Conservation (phyloP, 2,888 invertebrate genomes). For the Drosophila longiperda region DNA sequence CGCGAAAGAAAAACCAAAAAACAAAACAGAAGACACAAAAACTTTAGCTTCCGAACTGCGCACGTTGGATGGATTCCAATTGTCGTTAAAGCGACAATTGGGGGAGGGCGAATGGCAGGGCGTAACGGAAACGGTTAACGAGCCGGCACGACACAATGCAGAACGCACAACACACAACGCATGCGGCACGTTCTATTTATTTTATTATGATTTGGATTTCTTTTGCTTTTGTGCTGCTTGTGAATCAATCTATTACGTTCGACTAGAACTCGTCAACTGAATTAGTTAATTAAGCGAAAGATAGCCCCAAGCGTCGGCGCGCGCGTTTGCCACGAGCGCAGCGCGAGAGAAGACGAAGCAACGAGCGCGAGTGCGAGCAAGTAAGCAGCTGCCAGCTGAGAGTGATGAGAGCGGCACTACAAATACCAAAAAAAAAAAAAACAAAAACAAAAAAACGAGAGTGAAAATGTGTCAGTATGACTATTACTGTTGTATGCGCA, state of each 20-base stretch:
- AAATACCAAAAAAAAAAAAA: not conserved
- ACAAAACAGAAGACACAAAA: constrained; percentile 6
- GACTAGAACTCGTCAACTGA: constrained; percentile 83
- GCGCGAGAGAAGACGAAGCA: constrained; percentile 11
- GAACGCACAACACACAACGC: constrained; percentile 7
- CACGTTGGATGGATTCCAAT: constrained; percentile 28
- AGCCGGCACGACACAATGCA: constrained; percentile 47
- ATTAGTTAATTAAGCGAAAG: constrained; percentile 82
- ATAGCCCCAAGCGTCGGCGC: constrained; percentile 67
- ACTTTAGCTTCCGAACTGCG: constrained; percentile 46
- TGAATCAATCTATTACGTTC: constrained; percentile 73
- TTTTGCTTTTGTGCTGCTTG: constrained; percentile 22
- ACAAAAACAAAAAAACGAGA: constrained; percentile 41
- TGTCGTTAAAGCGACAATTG: constrained; percentile 6
- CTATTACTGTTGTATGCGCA: not conserved
- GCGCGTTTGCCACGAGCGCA: constrained; percentile 37
- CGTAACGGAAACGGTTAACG: constrained; percentile 55
- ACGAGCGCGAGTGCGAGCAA: constrained; percentile 17
- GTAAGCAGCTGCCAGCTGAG: constrained; percentile 23
- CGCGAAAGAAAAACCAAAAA: constrained; percentile 18
- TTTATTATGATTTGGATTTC: constrained; percentile 13
- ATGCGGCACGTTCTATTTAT: constrained; percentile 15
- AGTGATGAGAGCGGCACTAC: constrained; percentile 22
- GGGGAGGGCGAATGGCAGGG: constrained; percentile 8
- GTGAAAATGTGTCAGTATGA: constrained; percentile 54